Evolutionary conservation across 2,797 vertebrate species (phyloP).

Genomic region (Sebastes umbrosus): DNA sequence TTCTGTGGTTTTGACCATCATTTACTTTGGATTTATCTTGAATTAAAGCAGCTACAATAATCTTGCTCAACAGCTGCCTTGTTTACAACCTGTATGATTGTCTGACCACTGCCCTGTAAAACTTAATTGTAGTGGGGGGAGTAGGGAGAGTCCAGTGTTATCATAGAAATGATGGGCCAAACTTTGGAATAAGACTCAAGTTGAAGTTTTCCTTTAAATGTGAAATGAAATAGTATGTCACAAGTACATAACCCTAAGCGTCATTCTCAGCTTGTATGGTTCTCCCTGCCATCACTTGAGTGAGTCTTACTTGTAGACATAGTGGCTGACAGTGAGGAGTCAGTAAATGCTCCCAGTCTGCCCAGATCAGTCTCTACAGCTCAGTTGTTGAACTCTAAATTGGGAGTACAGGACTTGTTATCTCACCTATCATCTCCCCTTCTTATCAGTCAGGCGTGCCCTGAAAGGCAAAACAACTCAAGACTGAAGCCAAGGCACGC

Average conservation of each 20-base stretch:
- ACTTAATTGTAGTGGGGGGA: background rate
- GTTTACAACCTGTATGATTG: background rate
- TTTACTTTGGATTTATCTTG: background rate
- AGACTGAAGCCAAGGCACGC: slow-evolving; percentile 50
- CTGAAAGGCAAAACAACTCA: slow-evolving; percentile 69
- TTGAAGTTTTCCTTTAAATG: background rate
- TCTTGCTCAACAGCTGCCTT: background rate
- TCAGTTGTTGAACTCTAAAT: slow-evolving; percentile 39
- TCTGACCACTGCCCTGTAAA: background rate
- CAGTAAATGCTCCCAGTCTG: slow-evolving; percentile 29
- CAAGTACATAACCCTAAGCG: background rate
- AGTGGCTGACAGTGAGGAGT: background rate
- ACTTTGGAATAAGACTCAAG: background rate
- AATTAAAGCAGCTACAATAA: background rate
- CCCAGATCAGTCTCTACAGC: slow-evolving; percentile 12
- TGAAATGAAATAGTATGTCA: background rate
- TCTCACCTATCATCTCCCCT: slow-evolving; percentile 51
- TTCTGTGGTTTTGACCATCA: too few species aligned
- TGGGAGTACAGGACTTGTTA: slow-evolving; percentile 38
- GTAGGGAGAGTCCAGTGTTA: background rate
- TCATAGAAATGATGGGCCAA: background rate
- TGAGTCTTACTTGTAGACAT: background rate
- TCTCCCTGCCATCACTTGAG: background rate
- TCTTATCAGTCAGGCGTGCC: slow-evolving; percentile 67
- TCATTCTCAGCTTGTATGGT: background rate